Conservation (phyloP, 1,140 invertebrate species). For the Aphelinus certus region DNA sequence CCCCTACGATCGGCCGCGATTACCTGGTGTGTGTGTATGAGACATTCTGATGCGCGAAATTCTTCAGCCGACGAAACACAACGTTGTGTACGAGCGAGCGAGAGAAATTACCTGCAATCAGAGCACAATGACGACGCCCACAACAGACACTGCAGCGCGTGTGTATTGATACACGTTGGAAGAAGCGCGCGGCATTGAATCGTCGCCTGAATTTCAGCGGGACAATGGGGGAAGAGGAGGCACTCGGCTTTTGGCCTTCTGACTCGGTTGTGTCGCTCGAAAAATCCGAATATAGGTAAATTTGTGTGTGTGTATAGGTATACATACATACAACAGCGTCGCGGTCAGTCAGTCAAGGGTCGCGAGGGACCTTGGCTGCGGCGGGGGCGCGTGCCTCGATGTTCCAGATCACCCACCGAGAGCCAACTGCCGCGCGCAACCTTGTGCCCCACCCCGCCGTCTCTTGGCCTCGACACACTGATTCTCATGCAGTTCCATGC, state of each 20-base stretch:
- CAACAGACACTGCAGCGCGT: no score
- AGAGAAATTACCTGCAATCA: conserved; percentile 1
- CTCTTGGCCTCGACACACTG: no score
- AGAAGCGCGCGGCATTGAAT: no score
- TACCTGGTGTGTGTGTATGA: no score
- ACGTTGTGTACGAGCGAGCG: no score
- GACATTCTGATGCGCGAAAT: no score
- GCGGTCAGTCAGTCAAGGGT: conserved; percentile 27
- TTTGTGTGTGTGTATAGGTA: neutral
- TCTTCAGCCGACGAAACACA: no score
- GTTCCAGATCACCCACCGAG: conserved; percentile 16
- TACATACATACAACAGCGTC: neutral
- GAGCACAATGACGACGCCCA: neutral
- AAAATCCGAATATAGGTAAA: conserved; percentile 8
- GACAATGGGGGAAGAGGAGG: no score
- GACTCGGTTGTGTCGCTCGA: neutral
- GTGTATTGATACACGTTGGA: no score
- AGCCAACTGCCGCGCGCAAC: neutral
- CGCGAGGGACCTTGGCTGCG: neutral
- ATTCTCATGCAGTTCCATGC: no score
- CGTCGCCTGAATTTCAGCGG: no score
- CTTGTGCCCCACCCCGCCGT: neutral
- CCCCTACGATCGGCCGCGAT: no score
- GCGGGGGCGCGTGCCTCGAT: conserved; percentile 20
- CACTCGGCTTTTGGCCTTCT: neutral